Conservation (phyloP, 1,140 invertebrate genomes). For the Aphelenchoides fujianensis region DNA sequence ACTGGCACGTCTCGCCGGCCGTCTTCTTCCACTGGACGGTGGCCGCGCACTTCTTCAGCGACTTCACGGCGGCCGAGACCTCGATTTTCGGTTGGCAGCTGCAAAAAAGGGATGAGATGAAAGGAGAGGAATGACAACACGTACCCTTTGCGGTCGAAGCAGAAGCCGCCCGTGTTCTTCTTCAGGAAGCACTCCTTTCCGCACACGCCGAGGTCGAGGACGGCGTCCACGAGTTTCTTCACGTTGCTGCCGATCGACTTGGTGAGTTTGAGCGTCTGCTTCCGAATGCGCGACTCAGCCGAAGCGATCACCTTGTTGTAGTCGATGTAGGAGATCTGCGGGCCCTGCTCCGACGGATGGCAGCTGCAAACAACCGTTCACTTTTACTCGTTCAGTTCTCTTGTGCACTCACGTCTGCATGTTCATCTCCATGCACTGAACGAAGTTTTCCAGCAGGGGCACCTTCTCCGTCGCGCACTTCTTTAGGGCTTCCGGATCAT, state of each 20-base stretch:
- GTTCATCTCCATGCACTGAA: constrained; percentile 9
- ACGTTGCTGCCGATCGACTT: constrained; percentile 8
- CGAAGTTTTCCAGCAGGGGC: constrained; percentile 15
- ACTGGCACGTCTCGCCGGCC: constrained; percentile 29
- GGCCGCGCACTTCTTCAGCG: constrained; percentile 26
- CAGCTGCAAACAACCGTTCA: constrained; percentile 13
- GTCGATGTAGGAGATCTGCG: constrained; percentile 34
- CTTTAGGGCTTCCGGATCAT: constrained; percentile 13
- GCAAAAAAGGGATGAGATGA: not conserved
- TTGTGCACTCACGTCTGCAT: not conserved
- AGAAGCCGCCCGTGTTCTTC: constrained; percentile 33
- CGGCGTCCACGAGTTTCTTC: constrained; percentile 24
- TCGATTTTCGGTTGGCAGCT: constrained; percentile 34
- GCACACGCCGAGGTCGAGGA: constrained; percentile 32
- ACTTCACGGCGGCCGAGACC: constrained; percentile 7
- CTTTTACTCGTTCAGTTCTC: too few species aligned
- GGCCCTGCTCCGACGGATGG: constrained; percentile 17
- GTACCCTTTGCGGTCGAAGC: constrained; percentile 32
- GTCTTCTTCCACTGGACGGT: constrained; percentile 28
- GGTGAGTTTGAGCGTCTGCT: constrained; percentile 14
- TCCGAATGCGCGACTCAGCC: not conserved
- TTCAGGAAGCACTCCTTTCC: constrained; percentile 35
- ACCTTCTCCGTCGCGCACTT: constrained; percentile 11
- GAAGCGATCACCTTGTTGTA: constrained; percentile 18
- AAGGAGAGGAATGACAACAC: too few species aligned